Base-by-base conservation (phyloP, 1,140 invertebrate genomes). In the Streblospio benedicti region DNA sequence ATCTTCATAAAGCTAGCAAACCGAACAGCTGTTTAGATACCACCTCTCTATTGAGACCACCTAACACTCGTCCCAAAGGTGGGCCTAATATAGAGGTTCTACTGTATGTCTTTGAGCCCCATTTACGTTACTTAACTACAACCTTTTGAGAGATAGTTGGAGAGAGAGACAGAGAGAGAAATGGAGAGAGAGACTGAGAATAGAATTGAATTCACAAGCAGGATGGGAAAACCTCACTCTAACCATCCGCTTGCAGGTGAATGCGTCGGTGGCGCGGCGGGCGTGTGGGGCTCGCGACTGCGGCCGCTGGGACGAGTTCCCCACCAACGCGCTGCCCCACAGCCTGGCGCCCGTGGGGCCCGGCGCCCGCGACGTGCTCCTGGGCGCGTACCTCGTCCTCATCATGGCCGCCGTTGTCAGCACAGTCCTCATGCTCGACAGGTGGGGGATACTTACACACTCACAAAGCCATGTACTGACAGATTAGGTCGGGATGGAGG, bases 301-400 rank as follows among this genome's bases (percentile, higher is more conserved):
- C 54, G 33, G 31, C 27, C 55, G 27, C 0, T 16, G 32, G 16
- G 57, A 52, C 30, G 27, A 33, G 9, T 27, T 63, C 38, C 59
- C 58, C 57, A 62, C 64, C 23, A 64, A 65, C 27, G 38, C 59
- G 30, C 61, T 59, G 4, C 35, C 56, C 18, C 53, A 53, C 2
- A 56, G 58, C 28, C 63, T 61, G 0, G 61, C 45, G 2, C 55
- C 59, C 20, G 68, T 76, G n/a, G 65, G 69, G 12, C 60, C 66
- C 2, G 62, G 63, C 35, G 69, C 69, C 2, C 59, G 64, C 38
- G 65, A 72, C 38, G 68, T 74, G 68, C 57, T 76, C 32, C 60
- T 76, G 4, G 68, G 68, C 53, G 69, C 71, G 18, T 73, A 72
- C 55, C 60, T 73, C 6, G 72, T 65, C 9, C 75, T 73, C 50